A percentile compares a stretch with the other conserved stretches of the same genome.
Evolutionary conservation across 2,797 vertebrate species (phyloP).

Genomic region (Hoplostethus mediterraneus): DNA sequence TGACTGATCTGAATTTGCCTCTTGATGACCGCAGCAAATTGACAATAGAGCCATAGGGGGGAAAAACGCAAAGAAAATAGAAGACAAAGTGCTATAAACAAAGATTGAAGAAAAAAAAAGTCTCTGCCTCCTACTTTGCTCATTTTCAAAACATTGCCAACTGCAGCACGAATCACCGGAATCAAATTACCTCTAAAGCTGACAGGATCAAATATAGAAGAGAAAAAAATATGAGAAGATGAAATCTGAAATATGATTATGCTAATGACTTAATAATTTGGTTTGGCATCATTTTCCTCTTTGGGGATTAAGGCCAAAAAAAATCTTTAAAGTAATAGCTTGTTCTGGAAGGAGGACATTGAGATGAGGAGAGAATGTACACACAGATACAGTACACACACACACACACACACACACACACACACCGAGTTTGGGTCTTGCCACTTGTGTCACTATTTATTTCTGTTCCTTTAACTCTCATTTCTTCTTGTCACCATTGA

Average conservation of each 20-base stretch:
- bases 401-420: background rate
- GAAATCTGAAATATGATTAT: conserved; percentile 70
- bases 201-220: conserved; percentile 56
- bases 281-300: conserved; percentile 48
- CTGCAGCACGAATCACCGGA: conserved; percentile 52
- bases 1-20: conserved; percentile 46
- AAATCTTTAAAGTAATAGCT: conserved; percentile 55
- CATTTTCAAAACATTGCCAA: conserved; percentile 43
- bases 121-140: conserved; percentile 22
- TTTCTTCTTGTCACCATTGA: too few relatives aligned
- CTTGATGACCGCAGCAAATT: conserved; percentile 40
- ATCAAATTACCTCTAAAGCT: conserved; percentile 59
- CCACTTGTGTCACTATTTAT: too few relatives aligned
- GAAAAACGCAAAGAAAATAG: conserved; percentile 20
- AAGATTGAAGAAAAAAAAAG: conserved; percentile 8
- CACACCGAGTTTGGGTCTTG: background rate
- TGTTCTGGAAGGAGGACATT: conserved; percentile 51
- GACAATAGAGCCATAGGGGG: conserved; percentile 7
- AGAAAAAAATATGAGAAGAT: conserved; percentile 53
- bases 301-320: conserved; percentile 50
- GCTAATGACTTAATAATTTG: conserved; percentile 66
- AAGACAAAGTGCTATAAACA: conserved; percentile 29
- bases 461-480: too few relatives aligned
- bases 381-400: conserved; percentile 12
- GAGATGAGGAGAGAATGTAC: conserved; percentile 30